Percentiles rank a stretch among this genome's conserved stretches.
Conservation (phyloP, 1,140 invertebrate genomes). For the Calycopis cecrops region DNA sequence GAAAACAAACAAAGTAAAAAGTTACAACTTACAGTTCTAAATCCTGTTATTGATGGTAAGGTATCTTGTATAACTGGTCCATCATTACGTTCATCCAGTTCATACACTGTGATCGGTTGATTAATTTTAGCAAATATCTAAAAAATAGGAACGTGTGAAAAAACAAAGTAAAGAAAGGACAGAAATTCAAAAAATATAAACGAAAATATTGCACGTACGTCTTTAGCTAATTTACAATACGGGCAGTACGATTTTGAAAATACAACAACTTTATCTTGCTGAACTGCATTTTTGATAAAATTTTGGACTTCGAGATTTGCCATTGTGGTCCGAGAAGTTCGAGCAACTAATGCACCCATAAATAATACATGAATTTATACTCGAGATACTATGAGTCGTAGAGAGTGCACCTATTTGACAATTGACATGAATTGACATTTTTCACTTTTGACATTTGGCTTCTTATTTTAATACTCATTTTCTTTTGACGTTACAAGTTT, state of each 20-base stretch:
- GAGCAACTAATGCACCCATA: conserved; percentile 49
- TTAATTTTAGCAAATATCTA: conserved; percentile 85
- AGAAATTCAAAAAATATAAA: too few relatives aligned
- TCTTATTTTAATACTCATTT: too few relatives aligned
- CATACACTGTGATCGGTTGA: conserved; percentile 83
- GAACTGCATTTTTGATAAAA: conserved; percentile 77
- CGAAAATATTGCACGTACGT: conserved; percentile 58
- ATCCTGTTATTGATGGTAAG: conserved; percentile 88
- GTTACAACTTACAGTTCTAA: conserved; percentile 81
- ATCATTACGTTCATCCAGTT: conserved; percentile 88
- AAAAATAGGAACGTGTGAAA: conserved; percentile 17
- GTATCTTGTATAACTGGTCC: conserved; percentile 86
- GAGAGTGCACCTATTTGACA: too few relatives aligned
- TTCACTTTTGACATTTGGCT: not conserved
- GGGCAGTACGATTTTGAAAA: conserved; percentile 94
- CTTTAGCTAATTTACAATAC: conserved; percentile 89
- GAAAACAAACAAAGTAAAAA: too few relatives aligned
- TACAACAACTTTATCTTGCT: conserved; percentile 87
- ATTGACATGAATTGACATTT: conserved; percentile 12
- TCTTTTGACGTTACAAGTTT: too few relatives aligned
- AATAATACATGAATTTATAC: too few relatives aligned
- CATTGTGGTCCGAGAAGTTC: conserved; percentile 50
- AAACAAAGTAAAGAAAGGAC: not conserved
- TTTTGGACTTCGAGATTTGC: conserved; percentile 45
- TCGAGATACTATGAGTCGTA: too few relatives aligned